Conservation (phyloP, 2,113 vertebrate genomes). For the Willisornis vidua region DNA sequence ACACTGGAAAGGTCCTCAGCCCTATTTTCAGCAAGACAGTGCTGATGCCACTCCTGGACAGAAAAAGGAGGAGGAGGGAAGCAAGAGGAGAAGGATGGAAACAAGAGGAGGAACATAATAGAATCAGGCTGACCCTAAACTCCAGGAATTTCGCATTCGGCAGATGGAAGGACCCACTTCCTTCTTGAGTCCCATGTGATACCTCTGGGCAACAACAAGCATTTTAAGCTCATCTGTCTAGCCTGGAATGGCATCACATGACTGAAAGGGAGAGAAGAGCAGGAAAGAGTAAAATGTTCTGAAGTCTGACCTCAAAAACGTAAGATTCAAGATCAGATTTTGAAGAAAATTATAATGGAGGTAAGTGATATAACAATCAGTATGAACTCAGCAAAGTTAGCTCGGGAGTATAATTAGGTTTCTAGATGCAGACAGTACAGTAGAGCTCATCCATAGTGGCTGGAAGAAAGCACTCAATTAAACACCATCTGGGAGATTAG, state of each 20-base stretch:
- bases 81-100: neutral
- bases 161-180: neutral
- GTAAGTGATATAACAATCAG: neutral
- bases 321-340: neutral
- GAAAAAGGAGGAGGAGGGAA: neutral
- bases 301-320: neutral
- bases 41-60: neutral
- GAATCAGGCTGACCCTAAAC: neutral
- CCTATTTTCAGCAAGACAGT: rapidly evolving
- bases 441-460: neutral
- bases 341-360: neutral
- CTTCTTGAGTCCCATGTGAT: neutral
- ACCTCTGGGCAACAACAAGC: neutral
- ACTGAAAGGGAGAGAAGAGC: neutral
- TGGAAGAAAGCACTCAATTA: neutral
- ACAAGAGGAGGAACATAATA: neutral
- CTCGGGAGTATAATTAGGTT: neutral
- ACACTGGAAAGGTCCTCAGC: neutral
- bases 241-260: neutral
- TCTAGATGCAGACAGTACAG: neutral
- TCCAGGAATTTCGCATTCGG: neutral
- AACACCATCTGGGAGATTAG: neutral
- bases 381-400: neutral
- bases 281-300: neutral
- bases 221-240: neutral